phyloP scores from a whole-genome alignment of 2,113 vertebrate genomes.

The Rhombomys opimus region DNA sequence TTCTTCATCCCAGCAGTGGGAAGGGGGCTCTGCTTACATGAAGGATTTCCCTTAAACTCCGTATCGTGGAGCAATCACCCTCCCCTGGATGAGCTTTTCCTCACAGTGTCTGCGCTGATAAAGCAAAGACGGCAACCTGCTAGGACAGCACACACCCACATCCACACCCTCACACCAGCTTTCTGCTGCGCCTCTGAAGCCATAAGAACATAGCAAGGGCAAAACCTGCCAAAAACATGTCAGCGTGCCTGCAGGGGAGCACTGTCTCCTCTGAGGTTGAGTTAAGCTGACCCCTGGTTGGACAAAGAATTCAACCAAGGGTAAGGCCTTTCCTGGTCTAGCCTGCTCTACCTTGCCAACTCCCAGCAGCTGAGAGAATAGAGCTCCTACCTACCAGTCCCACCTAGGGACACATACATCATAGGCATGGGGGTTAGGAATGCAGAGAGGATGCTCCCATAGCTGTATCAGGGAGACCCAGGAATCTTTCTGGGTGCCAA shows the following conservation, averaged over 20 bases:
- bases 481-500: rapidly evolving
- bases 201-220: rapidly evolving
- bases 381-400: neutral
- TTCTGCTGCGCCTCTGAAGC: neutral
- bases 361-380: neutral
- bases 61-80: neutral
- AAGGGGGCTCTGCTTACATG: neutral
- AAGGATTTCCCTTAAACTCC: too few relatives aligned
- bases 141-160: neutral
- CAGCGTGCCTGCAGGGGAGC: rapidly evolving
- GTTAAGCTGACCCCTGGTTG: neutral
- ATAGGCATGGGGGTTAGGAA: neutral
- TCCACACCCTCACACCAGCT: rapidly evolving
- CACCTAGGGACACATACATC: neutral
- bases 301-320: neutral
- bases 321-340: neutral
- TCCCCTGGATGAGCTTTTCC: neutral
- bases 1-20: neutral
- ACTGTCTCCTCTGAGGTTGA: neutral
- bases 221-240: neutral
- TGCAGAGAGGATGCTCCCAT: neutral
- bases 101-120: neutral
- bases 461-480: neutral
- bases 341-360: neutral
- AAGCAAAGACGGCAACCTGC: neutral